Conservation (phyloP, 2,888 invertebrate genomes). For the Eilema sororculum region DNA sequence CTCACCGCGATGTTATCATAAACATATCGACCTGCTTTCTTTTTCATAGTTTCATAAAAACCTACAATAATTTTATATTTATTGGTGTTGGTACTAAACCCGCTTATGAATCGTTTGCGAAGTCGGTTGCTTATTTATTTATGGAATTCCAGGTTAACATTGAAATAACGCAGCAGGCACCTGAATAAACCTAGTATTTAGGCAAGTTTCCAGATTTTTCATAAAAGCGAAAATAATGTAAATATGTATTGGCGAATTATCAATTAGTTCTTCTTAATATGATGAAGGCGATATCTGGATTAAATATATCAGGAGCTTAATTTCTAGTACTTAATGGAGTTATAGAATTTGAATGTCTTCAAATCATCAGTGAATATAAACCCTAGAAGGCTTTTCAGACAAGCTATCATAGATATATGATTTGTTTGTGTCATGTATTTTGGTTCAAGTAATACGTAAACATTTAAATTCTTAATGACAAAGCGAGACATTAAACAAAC, state of each 20-base stretch:
- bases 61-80: constrained; percentile 38
- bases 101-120: constrained; percentile 24
- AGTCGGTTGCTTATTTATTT: neutral
- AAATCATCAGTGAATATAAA: neutral
- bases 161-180: neutral
- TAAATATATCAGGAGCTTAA: neutral
- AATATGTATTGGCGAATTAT: too few species aligned
- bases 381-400: too few species aligned
- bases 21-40: constrained; percentile 54
- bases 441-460: neutral
- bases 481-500: neutral
- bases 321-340: too few species aligned
- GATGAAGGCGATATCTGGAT: neutral
- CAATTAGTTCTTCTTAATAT: too few species aligned
- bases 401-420: too few species aligned
- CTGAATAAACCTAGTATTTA: neutral
- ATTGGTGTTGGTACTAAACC: constrained; percentile 30
- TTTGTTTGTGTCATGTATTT: too few species aligned
- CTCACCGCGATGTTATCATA: constrained; percentile 38
- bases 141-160: neutral
- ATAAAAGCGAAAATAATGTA: neutral
- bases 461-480: neutral
- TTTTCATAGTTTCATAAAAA: constrained; percentile 52
- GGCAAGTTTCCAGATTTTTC: neutral
- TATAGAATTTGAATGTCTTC: neutral